Evolutionary conservation across 2,113 vertebrate species (phyloP).

Genomic region (Burhinus oedicnemus): DNA sequence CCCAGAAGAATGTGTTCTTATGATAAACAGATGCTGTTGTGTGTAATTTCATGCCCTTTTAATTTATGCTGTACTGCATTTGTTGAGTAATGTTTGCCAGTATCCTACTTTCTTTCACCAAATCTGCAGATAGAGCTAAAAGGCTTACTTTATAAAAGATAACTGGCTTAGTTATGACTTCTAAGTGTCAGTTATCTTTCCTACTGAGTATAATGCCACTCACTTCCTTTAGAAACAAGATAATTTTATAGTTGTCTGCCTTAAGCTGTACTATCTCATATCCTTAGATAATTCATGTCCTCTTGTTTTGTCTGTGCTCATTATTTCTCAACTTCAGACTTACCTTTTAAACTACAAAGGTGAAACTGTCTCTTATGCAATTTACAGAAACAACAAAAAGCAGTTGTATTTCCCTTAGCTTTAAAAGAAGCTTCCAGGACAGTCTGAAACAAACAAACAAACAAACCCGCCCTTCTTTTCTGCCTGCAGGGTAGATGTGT

Average conservation of each 20-base stretch:
- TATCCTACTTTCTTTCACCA: not conserved
- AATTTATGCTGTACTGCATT: not conserved
- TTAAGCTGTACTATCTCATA: slow-evolving; percentile 44
- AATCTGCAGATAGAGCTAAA: not conserved
- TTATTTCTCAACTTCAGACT: slow-evolving; percentile 38
- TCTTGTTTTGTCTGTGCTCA: not conserved
- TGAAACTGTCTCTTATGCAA: not conserved
- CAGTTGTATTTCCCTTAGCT: not conserved
- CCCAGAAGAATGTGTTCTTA: not conserved
- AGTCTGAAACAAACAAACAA: not conserved
- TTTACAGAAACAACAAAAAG: slow-evolving; percentile 43
- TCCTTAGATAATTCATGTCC: slow-evolving; percentile 12
- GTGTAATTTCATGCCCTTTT: not conserved
- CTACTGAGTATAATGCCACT: not conserved
- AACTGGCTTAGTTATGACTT: not conserved
- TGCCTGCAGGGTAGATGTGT: not conserved
- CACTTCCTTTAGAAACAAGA: slow-evolving; percentile 57
- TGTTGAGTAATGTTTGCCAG: not conserved
- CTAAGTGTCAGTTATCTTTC: not conserved
- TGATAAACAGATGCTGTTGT: not conserved
- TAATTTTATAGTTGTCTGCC: slow-evolving; percentile 43
- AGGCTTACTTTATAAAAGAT: not conserved
- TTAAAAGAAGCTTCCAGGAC: not conserved
- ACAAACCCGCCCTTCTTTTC: not conserved
- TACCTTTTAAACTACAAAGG: slow-evolving; percentile 10